These are phyloP conservation scores for Nestor notabilis DNA, from an alignment of 2,113 vertebrate species.

Conservation along the genomic window DNA sequence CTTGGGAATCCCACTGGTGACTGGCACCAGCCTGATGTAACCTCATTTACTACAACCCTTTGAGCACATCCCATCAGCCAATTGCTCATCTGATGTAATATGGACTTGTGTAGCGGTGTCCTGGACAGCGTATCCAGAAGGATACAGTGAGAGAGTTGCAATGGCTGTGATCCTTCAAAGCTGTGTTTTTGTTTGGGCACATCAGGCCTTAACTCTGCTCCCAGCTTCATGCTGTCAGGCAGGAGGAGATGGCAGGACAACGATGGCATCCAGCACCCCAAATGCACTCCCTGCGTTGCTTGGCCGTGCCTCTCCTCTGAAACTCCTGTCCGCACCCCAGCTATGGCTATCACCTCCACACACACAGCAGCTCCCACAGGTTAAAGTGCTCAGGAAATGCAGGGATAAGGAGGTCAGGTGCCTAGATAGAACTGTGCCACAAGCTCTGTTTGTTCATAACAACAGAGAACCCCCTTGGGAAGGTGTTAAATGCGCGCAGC, in stretches of 20 bases:
- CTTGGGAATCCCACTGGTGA: neutral
- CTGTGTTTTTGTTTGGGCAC: neutral
- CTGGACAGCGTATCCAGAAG: neutral
- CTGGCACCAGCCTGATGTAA: neutral
- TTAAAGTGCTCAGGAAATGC: neutral
- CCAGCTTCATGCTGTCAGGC: neutral
- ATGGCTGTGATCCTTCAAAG: neutral
- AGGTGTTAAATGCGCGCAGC: neutral
- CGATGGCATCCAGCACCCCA: neutral
- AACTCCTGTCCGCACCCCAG: neutral
- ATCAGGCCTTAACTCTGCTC: neutral
- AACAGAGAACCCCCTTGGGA: neutral
- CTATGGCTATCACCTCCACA: neutral
- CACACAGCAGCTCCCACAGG: fast-evolving
- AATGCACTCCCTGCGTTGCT: neutral
- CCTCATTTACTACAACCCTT: neutral
- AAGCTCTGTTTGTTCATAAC: neutral
- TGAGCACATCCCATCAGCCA: fast-evolving
- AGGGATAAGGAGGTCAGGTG: neutral
- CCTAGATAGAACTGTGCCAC: neutral
- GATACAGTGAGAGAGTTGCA: neutral
- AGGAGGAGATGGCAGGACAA: neutral
- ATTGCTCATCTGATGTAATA: neutral
- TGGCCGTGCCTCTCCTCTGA: neutral
- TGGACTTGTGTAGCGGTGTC: neutral